phyloP scores from a whole-genome alignment of 2,113 vertebrate genomes.

The Carollia perspicillata region DNA sequence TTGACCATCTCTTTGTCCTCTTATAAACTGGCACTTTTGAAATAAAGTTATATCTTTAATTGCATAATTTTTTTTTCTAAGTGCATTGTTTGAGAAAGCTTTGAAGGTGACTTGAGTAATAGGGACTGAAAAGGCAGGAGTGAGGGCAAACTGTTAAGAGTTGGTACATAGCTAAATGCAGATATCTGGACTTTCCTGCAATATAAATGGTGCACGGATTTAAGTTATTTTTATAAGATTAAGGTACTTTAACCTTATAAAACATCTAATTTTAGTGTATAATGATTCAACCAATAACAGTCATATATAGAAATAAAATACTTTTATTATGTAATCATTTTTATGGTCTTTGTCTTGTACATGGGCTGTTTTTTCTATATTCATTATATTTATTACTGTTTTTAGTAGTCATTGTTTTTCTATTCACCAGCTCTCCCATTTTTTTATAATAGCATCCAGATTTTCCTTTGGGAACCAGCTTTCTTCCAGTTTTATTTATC shows the following conservation, averaged over 20 bases:
- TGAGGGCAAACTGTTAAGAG: not conserved
- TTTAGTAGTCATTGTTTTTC: not conserved
- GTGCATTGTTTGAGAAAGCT: not conserved
- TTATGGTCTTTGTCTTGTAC: not conserved
- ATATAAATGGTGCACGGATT: not conserved
- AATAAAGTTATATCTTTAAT: not conserved
- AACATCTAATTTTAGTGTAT: not conserved
- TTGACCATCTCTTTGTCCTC: no score
- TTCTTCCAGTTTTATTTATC: not conserved
- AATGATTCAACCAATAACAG: not conserved
- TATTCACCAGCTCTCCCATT: not conserved
- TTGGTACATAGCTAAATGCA: not conserved
- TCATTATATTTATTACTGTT: not conserved
- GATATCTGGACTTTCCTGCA: not conserved
- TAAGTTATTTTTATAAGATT: not conserved
- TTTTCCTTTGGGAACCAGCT: not conserved
- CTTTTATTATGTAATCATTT: not conserved
- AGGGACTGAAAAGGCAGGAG: not conserved
- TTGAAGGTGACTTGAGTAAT: not conserved
- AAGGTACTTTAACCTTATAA: no score
- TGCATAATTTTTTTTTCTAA: not conserved
- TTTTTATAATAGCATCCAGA: not conserved
- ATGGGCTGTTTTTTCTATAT: not conserved
- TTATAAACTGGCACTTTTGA: not conserved
- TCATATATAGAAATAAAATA: not conserved